Conservation (phyloP, 2,113 vertebrate genomes). For the Hydrochoerus hydrochaeris region DNA sequence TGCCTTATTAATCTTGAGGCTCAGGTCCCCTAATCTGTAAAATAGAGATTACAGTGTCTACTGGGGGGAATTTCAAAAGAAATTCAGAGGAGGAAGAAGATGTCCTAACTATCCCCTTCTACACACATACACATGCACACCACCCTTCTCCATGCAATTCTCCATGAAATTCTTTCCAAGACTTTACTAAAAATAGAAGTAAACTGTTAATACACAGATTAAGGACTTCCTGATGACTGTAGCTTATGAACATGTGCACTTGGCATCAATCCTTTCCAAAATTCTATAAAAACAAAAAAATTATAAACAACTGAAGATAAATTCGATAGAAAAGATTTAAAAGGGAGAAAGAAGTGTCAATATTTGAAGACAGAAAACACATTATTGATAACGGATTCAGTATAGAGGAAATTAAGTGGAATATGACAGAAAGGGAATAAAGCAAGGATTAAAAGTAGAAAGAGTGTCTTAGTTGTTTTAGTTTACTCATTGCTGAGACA, state of each 20-base stretch:
- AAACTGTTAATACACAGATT: background rate
- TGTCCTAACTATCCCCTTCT: accelerated
- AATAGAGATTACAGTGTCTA: background rate
- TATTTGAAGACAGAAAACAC: background rate
- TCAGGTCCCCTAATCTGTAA: constrained; percentile 15
- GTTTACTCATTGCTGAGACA: background rate
- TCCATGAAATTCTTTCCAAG: background rate
- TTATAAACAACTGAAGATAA: background rate
- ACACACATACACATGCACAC: background rate
- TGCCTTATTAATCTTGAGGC: background rate
- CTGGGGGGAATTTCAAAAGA: background rate
- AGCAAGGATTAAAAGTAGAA: background rate
- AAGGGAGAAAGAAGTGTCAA: background rate
- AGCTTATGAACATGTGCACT: background rate
- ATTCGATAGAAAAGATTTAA: background rate
- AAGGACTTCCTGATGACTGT: background rate
- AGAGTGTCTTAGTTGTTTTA: background rate
- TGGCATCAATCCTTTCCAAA: background rate
- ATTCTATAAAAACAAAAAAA: constrained; percentile 21
- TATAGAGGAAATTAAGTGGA: background rate
- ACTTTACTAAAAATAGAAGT: background rate
- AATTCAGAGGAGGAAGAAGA: background rate
- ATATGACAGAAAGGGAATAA: background rate
- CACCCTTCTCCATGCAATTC: background rate
- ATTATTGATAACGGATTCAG: background rate